A percentile compares a stretch with the other conserved stretches of the same genome.
Evolutionary conservation across 2,113 vertebrate species (phyloP).

Genomic region (Cryptoleucopteryx plumbea): DNA sequence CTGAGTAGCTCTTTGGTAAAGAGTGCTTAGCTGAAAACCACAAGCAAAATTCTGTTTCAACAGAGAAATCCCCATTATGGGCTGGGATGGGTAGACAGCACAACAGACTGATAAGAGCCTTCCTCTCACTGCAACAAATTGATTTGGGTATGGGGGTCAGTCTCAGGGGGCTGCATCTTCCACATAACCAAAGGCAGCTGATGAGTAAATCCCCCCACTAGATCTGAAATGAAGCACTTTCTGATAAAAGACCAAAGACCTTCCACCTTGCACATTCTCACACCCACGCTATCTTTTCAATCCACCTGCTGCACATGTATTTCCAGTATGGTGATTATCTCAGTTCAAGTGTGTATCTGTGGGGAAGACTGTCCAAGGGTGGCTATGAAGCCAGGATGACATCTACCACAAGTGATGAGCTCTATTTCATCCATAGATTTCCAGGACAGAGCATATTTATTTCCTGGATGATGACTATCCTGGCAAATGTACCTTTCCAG

Average conservation of each 20-base stretch:
- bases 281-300: background rate
- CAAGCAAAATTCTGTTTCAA: background rate
- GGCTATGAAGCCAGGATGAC: background rate
- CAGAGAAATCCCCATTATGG: background rate
- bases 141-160: background rate
- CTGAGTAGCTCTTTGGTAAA: background rate
- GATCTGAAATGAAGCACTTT: background rate
- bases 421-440: conserved; percentile 31
- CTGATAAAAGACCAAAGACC: background rate
- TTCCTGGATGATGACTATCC: conserved; percentile 39
- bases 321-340: background rate
- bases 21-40: background rate
- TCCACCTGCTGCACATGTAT: background rate
- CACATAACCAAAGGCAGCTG: background rate
- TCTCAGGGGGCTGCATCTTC: background rate
- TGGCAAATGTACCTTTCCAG: conserved; percentile 30
- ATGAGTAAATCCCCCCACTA: background rate
- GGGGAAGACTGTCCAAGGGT: background rate
- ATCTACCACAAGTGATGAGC: background rate
- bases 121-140: background rate
- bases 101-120: background rate
- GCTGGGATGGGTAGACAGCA: background rate
- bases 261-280: background rate
- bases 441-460: conserved; percentile 44
- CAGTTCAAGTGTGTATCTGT: background rate